Evolutionary conservation across 2,888 invertebrate genomes (phyloP).

Genomic region (Junonia oenone): DNA sequence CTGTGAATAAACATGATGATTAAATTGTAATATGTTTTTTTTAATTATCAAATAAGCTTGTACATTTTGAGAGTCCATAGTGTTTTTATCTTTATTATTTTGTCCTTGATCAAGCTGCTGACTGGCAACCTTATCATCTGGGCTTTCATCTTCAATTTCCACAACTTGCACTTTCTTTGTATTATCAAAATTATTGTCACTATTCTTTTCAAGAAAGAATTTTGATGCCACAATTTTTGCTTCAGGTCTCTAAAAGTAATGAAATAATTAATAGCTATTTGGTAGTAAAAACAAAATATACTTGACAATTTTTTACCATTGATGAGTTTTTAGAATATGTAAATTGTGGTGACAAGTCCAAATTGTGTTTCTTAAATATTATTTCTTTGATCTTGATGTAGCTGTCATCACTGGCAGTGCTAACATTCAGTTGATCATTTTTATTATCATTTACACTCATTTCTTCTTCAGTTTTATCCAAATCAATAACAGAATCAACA

Average conservation of each 20-base stretch:
- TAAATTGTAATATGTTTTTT: too few relatives aligned
- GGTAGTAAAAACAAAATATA: not conserved
- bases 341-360: conserved; percentile 62
- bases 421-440: conserved; percentile 42
- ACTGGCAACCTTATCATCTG: not conserved
- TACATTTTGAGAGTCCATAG: not conserved
- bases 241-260: conserved; percentile 38
- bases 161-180: conserved; percentile 20
- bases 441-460: conserved; percentile 33
- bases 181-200: conserved; percentile 22
- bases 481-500: conserved; percentile 2
- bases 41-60: too few relatives aligned
- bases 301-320: conserved; percentile 32
- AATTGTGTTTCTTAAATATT: conserved; percentile 55
- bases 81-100: not conserved
- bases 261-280: too few relatives aligned
- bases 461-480: conserved; percentile 22
- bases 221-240: conserved; percentile 49
- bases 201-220: conserved; percentile 43
- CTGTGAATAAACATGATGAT: too few relatives aligned
- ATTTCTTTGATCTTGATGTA: conserved; percentile 37
- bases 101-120: not conserved
- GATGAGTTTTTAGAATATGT: conserved; percentile 51
- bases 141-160: not conserved
- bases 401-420: conserved; percentile 33